Base-by-base conservation (phyloP, 1,140 invertebrate genomes). In the Hesperophylax magnus region DNA sequence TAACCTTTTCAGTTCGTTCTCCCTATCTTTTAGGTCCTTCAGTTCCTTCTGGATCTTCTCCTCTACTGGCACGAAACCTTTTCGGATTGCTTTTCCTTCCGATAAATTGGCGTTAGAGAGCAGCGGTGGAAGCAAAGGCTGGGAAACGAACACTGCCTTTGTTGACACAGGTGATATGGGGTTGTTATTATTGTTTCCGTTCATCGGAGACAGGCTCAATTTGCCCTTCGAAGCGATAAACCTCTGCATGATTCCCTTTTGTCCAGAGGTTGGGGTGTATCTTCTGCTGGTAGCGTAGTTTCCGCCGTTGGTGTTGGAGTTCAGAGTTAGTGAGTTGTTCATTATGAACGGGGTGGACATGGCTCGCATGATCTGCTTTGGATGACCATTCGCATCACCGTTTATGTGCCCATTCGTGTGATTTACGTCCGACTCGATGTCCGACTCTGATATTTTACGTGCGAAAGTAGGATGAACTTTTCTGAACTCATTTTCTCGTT, bases 31-130 rank as follows among this genome's bases (percentile, higher is more conserved):
- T 90, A 95, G 94, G 83, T 95, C 94, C 86, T 92, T 91, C 34
- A 96, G 87, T 86, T 96, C 94, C 78, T 93, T 93, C 86, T 95
- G 94, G 77, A 96, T 96, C 86, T 95, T 95, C 82, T 94, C 92
- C 85, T 95, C 94, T 2, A 95, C 94, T 2, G 93, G 93, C 2
- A 93, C 91, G 84, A 92, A 94, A 22, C 93, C 93, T 31, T 92
- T 93, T 34, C 93, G 89, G 22, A 92, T 87, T 0, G 91, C 91
- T 77, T 92, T 91, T 9, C 91, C 91, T 81, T 92, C 91, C 8
- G 90, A 86, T 60, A 91, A 89, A 20, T 91, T 89, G 9, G 39
- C 39, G 3, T 9, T 47, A 47, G 88, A 86, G 67, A 89, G 89
- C 39, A 89, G 87, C 39, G 87, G 86, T 22, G 90, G 87, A 9